These are phyloP conservation scores for Nomada ferruginata DNA, from an alignment of 2,888 invertebrate genomes.

Conservation along the genomic window DNA sequence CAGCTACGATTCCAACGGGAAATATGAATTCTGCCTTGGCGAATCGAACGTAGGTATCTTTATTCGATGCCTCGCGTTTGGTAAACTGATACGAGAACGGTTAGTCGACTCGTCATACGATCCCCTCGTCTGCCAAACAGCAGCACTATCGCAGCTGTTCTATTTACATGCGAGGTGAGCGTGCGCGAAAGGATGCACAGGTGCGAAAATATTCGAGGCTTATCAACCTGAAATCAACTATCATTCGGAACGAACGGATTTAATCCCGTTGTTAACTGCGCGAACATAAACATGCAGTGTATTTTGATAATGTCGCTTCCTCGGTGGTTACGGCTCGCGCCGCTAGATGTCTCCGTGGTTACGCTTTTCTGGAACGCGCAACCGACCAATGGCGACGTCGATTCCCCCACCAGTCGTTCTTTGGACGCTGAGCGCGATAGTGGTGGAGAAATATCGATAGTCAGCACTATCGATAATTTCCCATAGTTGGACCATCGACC, in stretches of 20 bases:
- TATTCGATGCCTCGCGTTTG: slow-evolving; percentile 13
- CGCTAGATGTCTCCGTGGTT: not conserved
- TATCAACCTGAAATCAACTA: not conserved
- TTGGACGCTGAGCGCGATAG: too few species aligned
- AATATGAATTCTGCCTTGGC: not conserved
- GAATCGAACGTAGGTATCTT: slow-evolving; percentile 2
- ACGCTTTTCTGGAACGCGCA: not conserved
- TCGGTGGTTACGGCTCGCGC: not conserved
- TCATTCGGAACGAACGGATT: not conserved
- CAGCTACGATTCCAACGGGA: not conserved
- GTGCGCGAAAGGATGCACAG: not conserved
- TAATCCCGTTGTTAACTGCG: not conserved
- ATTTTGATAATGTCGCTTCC: not conserved
- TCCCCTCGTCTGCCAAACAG: not conserved
- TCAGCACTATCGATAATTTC: too few species aligned
- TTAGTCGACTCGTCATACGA: not conserved
- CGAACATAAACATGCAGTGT: not conserved
- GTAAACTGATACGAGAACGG: not conserved
- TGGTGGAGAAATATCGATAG: too few species aligned
- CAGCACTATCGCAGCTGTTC: slow-evolving; percentile 29
- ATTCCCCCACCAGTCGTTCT: too few species aligned
- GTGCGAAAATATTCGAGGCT: not conserved
- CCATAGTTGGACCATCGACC: too few species aligned
- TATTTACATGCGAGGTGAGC: not conserved
- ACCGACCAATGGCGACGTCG: too few species aligned